Conservation (phyloP, 2,797 vertebrate species). For the Novumbra hubbsi region DNA sequence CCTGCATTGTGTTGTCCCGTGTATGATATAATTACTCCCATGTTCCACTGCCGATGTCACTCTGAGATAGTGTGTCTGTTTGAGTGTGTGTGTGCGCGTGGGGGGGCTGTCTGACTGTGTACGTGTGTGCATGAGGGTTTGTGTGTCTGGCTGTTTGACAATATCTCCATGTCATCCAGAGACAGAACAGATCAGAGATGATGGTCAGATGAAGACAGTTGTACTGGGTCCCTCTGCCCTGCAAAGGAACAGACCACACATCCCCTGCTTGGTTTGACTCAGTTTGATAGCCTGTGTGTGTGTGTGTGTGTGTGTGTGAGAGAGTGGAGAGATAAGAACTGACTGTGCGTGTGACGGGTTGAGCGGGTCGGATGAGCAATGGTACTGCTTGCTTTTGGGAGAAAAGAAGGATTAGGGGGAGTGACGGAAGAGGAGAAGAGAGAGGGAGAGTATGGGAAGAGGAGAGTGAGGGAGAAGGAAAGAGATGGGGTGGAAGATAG, state of each 20-base stretch:
- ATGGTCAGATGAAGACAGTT: constrained; percentile 81
- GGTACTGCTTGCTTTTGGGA: constrained; percentile 47
- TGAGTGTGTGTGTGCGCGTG: constrained; percentile 18
- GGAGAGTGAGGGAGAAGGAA: neutral
- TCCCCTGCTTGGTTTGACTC: constrained; percentile 37
- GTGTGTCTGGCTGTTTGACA: constrained; percentile 44
- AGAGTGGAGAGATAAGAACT: constrained; percentile 68
- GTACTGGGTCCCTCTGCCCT: constrained; percentile 71
- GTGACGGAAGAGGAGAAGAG: constrained; percentile 28
- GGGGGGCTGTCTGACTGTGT: constrained; percentile 34
- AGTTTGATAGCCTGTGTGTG: neutral
- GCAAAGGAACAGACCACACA: constrained; percentile 13
- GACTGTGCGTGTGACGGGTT: constrained; percentile 63
- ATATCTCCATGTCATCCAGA: constrained; percentile 57
- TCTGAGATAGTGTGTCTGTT: constrained; percentile 50
- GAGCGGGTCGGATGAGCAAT: constrained; percentile 67
- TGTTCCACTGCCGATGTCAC: constrained; percentile 72
- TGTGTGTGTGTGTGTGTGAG: constrained; percentile 54
- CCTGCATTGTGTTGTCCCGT: constrained; percentile 65
- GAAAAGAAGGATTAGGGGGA: neutral
- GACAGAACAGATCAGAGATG: constrained; percentile 56
- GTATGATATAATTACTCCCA: constrained; percentile 76
- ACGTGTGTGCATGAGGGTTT: no score
- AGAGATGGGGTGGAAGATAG: neutral
- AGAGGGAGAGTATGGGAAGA: neutral